Evolutionary conservation across 1,140 invertebrate species (phyloP).

Genomic region (Spodoptera litura): DNA sequence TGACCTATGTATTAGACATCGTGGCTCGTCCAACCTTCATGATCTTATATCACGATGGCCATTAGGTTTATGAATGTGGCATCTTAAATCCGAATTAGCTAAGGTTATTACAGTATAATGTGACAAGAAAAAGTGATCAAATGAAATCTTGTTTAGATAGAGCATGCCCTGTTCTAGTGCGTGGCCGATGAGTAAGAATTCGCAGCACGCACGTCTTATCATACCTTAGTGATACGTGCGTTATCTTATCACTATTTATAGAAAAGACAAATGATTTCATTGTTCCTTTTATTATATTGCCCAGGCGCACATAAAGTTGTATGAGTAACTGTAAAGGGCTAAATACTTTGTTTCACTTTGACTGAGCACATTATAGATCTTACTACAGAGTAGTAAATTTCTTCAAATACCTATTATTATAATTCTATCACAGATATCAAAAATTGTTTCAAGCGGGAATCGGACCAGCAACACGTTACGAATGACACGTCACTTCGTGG

Average conservation of each 20-base stretch:
- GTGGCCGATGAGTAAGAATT: constrained; percentile 47
- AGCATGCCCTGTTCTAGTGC: constrained; percentile 9
- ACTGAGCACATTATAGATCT: not conserved
- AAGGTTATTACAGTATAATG: constrained; percentile 6
- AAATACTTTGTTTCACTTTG: not conserved
- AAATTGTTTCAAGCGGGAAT: too few species aligned
- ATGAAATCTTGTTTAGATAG: constrained; percentile 19
- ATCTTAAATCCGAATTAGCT: constrained; percentile 3
- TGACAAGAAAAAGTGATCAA: constrained; percentile 9
- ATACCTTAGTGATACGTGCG: constrained; percentile 37
- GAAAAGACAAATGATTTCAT: constrained; percentile 51
- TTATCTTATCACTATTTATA: constrained; percentile 54
- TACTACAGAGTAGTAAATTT: too few species aligned
- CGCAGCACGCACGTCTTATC: constrained; percentile 49
- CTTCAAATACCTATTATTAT: too few species aligned
- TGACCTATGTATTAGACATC: constrained; percentile 67
- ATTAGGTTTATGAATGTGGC: constrained; percentile 11
- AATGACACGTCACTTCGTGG: too few species aligned
- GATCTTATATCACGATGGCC: constrained; percentile 47
- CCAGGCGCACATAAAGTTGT: constrained; percentile 6
- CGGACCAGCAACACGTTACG: too few species aligned
- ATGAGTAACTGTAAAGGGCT: not conserved
- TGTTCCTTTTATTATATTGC: constrained; percentile 49
- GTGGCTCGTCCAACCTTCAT: constrained; percentile 55
- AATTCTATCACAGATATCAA: too few species aligned